These are phyloP conservation scores for Sebastolobus altivelis DNA, from an alignment of 2,797 vertebrate genomes.

Conservation along the genomic window DNA sequence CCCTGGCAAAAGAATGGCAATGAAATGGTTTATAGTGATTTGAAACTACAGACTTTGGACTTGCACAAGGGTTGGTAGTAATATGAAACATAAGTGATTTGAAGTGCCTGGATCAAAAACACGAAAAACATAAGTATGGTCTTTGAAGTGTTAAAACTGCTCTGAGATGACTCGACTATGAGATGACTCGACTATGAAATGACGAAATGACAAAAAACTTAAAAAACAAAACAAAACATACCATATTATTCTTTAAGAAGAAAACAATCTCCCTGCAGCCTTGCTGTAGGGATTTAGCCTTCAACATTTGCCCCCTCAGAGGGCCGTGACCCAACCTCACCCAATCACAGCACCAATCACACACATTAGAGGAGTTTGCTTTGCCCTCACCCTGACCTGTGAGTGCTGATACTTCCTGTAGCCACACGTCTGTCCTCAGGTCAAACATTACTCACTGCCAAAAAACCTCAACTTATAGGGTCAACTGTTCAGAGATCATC, in stretches of 20 bases:
- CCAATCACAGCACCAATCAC: conserved; percentile 44
- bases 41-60: neutral
- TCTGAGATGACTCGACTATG: neutral
- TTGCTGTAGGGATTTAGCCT: conserved; percentile 28
- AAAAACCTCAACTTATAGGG: conserved; percentile 5
- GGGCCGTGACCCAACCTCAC: conserved; percentile 38
- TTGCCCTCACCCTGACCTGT: conserved; percentile 59
- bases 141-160: neutral
- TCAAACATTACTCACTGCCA: conserved; percentile 58
- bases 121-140: neutral
- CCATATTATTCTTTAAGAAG: neutral
- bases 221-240: neutral
- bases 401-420: conserved; percentile 63
- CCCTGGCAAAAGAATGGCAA: too few relatives aligned
- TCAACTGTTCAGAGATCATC: conserved; percentile 46
- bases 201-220: neutral
- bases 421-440: conserved; percentile 59
- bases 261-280: conserved; percentile 13
- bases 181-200: neutral
- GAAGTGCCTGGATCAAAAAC: neutral
- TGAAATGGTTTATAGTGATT: neutral
- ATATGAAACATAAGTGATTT: neutral
- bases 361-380: conserved; percentile 48
- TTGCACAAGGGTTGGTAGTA: neutral
- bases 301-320: conserved; percentile 43